Conservation (phyloP, 2,888 invertebrate species). For the Meghimatium bilineatum region DNA sequence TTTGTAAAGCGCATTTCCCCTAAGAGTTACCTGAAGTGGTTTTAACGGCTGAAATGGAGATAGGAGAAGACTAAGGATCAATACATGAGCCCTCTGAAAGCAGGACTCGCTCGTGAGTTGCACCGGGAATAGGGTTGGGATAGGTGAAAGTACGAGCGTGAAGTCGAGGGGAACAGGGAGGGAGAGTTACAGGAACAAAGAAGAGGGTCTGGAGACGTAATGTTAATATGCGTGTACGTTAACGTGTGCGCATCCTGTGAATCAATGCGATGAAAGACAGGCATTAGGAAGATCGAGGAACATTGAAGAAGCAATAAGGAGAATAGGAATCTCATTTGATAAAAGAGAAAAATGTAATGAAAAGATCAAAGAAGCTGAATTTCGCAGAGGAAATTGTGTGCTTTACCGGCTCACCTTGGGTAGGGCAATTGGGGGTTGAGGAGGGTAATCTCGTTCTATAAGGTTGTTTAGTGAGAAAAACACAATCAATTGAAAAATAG, state of each 20-base stretch:
- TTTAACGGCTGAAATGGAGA: background rate
- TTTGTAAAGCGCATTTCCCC: background rate
- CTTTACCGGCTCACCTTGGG: conserved; percentile 17
- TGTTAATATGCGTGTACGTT: background rate
- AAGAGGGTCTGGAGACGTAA: conserved; percentile 17
- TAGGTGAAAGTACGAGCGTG: conserved; percentile 7
- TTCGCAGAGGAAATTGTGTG: conserved; percentile 19
- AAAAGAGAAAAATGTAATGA: conserved; percentile 19
- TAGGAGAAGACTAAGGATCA: background rate
- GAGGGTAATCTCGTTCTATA: background rate
- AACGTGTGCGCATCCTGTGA: background rate
- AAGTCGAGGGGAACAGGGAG: conserved; percentile 12
- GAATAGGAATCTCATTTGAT: background rate
- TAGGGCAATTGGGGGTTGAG: background rate
- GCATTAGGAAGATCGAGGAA: background rate
- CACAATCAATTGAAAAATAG: background rate
- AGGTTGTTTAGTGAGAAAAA: background rate
- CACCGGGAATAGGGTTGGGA: background rate
- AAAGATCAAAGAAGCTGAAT: background rate
- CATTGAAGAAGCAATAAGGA: conserved; percentile 8
- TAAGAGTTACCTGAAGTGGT: conserved; percentile 25
- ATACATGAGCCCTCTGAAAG: background rate
- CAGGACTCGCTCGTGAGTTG: background rate
- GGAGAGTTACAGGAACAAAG: conserved; percentile 10
- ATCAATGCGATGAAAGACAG: conserved; percentile 1